A percentile compares a stretch with the other conserved stretches of the same genome.
phyloP scores from a whole-genome alignment of 1,140 invertebrate genomes.

The Cyphomyrmex costatus region DNA sequence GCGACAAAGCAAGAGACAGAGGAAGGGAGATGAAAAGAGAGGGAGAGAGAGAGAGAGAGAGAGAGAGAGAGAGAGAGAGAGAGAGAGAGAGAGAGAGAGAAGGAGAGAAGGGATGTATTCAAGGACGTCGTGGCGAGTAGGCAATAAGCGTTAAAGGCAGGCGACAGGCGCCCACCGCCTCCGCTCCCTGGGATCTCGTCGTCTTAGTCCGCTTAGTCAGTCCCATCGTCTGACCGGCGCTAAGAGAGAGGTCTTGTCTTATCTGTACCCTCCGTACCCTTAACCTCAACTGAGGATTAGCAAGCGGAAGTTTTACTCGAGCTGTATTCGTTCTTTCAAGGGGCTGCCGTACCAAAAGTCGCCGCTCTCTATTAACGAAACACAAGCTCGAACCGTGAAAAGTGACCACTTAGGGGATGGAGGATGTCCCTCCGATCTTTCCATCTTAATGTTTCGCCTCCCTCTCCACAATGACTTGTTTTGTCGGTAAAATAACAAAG shows the following conservation, averaged over 20 bases:
- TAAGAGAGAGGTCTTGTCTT: slow-evolving; percentile 57
- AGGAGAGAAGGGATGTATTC: slow-evolving; percentile 65
- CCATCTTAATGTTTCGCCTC: background rate
- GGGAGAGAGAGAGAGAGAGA: background rate
- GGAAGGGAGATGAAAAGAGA: background rate
- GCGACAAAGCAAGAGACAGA: slow-evolving; percentile 31
- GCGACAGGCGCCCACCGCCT: slow-evolving; percentile 73
- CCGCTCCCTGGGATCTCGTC: slow-evolving; percentile 41
- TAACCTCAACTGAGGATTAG: slow-evolving; percentile 39
- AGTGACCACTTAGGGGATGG: background rate
- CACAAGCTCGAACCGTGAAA: no score
- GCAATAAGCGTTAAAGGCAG: slow-evolving; percentile 68
- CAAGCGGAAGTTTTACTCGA: background rate
- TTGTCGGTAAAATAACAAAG: slow-evolving; percentile 31
- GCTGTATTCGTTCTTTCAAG: slow-evolving; percentile 35
- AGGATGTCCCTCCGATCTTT: slow-evolving; percentile 2
- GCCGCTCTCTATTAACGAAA: slow-evolving; percentile 19
- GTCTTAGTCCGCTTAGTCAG: slow-evolving; percentile 35
- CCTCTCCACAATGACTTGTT: background rate
- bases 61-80: background rate
- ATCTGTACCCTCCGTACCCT: slow-evolving; percentile 54
- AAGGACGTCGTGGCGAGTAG: slow-evolving; percentile 74
- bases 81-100: slow-evolving; percentile 19
- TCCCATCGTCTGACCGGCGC: slow-evolving; percentile 57
- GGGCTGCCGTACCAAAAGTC: slow-evolving; percentile 21